Evolutionary conservation across 1,140 invertebrate species (phyloP).

Genomic region (Paramacrobiotus metropolitanus): DNA sequence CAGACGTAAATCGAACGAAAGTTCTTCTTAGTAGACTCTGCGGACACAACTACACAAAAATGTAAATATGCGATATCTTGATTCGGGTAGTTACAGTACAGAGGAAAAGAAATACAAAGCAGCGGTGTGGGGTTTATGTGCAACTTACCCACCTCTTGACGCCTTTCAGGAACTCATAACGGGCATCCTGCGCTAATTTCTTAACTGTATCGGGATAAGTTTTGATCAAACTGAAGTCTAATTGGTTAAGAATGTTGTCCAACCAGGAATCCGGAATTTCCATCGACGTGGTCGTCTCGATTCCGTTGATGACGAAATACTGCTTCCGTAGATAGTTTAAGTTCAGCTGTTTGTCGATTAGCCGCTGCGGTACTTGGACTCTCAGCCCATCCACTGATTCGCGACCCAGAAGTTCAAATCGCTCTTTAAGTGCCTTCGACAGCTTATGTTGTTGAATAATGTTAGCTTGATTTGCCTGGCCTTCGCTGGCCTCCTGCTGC

Average conservation of each 20-base stretch:
- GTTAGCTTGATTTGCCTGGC: not conserved
- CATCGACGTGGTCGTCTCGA: not conserved
- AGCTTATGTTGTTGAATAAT: not conserved
- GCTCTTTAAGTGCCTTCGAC: not conserved
- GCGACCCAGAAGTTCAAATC: not conserved
- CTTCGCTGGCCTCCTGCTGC: not conserved
- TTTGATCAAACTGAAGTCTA: not conserved
- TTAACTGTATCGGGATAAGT: not conserved
- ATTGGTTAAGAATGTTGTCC: conserved; percentile 1
- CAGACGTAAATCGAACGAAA: no score
- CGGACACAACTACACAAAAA: no score
- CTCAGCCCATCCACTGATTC: not conserved
- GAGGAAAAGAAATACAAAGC: no score
- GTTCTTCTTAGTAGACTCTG: no score
- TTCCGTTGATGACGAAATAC: not conserved
- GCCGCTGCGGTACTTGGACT: not conserved
- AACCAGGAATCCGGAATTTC: conserved; percentile 2
- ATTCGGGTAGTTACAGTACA: no score
- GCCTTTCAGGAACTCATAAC: not conserved
- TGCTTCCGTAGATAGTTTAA: not conserved
- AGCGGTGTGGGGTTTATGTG: no score
- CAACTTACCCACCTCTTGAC: no score
- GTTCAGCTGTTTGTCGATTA: not conserved
- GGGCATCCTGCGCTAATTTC: not conserved
- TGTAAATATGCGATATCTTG: no score